Evolutionary conservation across 2,888 invertebrate species (phyloP), one percentile per base, ranked within the genome.

Genomic region (Andrena fulva): DNA sequence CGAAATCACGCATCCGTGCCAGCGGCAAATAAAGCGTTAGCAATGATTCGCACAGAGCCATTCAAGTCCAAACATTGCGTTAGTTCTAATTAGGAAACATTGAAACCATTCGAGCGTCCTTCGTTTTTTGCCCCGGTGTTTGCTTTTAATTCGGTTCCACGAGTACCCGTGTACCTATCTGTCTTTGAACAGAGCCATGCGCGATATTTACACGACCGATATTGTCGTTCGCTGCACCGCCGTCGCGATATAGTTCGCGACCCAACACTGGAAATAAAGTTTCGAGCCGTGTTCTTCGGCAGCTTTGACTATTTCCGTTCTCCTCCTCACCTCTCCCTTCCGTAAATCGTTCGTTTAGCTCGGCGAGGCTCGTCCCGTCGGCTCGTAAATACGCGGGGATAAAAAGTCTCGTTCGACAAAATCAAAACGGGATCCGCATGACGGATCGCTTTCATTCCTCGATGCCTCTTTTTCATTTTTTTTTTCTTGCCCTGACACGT

Each of bases 381-480:
- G 42, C 50, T 35, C 20, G 59, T n/a, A 56, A 75, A 68, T 48
- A 35, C 29, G 54, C 54, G 6, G 27, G 16, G 27, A 10, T 52
- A 31, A 52, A 42, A 72, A 35, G 33, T 67, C 33, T 60, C 52
- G 54, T 42, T 66, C 42, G 60, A 48, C 29, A 59, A 64, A 59
- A 75, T 73, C 70, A 63, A 66, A 70, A 83, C 80, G 81, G 83
- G 82, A 85, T 81, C 82, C 79, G 82, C 83, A 84, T 88, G 89
- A 90, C 85, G 78, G 86, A 90, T 90, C 85, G 88, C 82, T 87
- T 85, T 86, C 80, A 66, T 77, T 86, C 85, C 79, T 83, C 78
- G 83, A 82, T 82, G 85, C 63, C 74, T 70, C 74, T 84, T 73
- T 33, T 62, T 20, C 33, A 20, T 20, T 31, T 62, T 72, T 71